Conservation (phyloP, 2,113 vertebrate species). For the Myotis lucifugus region DNA sequence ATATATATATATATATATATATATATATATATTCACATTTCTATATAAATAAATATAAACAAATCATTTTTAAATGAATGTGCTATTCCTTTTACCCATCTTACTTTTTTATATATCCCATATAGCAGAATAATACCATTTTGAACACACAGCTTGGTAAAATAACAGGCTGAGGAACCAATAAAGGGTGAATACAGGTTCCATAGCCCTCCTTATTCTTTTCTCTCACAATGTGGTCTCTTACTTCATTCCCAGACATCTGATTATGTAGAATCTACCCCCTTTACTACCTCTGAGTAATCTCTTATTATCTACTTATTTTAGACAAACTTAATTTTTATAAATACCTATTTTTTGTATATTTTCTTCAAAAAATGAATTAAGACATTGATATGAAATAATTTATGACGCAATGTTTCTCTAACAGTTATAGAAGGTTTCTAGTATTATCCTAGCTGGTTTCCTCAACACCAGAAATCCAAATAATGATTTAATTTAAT, state of each 20-base stretch:
- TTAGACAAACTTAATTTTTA: background rate
- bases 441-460: background rate
- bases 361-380: background rate
- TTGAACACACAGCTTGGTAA: background rate
- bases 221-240: background rate
- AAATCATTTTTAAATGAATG: background rate
- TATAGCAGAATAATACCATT: background rate
- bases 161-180: background rate
- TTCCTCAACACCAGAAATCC: background rate
- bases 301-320: background rate
- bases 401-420: background rate
- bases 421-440: background rate
- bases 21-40: background rate
- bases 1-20: fast-evolving
- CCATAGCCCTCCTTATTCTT: background rate
- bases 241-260: background rate
- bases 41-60: background rate
- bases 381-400: background rate
- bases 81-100: background rate
- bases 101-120: background rate
- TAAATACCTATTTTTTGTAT: background rate
- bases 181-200: background rate
- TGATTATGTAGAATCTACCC: background rate
- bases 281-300: background rate
- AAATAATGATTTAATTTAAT: background rate